These are phyloP conservation scores for Melospiza georgiana DNA, from an alignment of 2,113 vertebrate genomes.

Conservation along the genomic window DNA sequence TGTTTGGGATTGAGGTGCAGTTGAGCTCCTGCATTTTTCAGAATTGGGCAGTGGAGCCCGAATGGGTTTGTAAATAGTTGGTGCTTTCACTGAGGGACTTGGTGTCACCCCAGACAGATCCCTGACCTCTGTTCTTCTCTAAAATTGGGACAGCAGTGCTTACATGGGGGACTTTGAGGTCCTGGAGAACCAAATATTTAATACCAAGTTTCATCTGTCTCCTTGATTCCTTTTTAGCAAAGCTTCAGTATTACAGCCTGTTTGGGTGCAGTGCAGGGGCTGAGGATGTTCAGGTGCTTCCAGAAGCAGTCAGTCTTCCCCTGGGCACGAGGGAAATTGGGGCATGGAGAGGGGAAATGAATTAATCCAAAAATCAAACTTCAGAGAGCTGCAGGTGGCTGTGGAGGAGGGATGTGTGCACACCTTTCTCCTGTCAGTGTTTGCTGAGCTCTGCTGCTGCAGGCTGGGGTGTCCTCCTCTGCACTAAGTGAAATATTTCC, in stretches of 20 bases:
- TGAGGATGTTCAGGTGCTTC: neutral
- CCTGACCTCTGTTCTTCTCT: neutral
- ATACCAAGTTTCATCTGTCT: neutral
- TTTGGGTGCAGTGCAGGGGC: neutral
- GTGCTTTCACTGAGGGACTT: neutral
- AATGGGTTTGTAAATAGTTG: neutral
- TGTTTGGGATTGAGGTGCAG: neutral
- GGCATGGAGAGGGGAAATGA: neutral
- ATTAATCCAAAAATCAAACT: neutral
- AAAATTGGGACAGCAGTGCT: neutral
- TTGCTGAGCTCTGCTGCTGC: neutral
- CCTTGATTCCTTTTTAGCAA: neutral
- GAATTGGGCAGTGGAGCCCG: neutral
- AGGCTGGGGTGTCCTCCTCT: neutral
- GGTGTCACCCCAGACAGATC: neutral
- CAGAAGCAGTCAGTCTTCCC: neutral
- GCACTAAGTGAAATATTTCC: neutral
- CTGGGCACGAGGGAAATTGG: neutral
- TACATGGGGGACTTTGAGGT: neutral
- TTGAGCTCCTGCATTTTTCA: neutral
- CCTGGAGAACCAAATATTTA: neutral
- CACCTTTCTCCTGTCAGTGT: neutral
- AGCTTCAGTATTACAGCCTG: rapidly evolving
- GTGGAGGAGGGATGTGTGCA: neutral
- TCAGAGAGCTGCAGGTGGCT: neutral